phyloP scores from a whole-genome alignment of 2,888 invertebrate species.

The Notocelia uddmanniana region DNA sequence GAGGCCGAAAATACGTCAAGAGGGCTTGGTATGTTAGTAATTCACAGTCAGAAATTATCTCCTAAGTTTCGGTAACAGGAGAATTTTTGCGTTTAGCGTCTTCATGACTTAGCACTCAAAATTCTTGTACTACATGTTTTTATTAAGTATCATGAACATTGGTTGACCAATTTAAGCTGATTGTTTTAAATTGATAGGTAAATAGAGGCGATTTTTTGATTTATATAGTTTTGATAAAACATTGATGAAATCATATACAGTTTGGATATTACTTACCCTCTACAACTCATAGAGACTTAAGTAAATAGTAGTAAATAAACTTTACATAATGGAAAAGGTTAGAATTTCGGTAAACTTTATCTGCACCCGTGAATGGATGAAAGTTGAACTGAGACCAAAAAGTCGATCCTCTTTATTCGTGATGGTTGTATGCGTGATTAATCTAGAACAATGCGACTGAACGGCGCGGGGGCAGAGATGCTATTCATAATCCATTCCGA shows the following conservation, averaged over 20 bases:
- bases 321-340: neutral
- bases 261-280: too few species aligned
- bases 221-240: too few species aligned
- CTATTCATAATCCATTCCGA: neutral
- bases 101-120: too few species aligned
- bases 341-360: neutral
- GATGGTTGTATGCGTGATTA: constrained; percentile 62
- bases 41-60: neutral
- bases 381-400: constrained; percentile 4
- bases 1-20: neutral
- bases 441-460: constrained; percentile 71
- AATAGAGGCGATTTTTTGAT: too few species aligned
- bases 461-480: constrained; percentile 70
- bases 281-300: too few species aligned
- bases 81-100: neutral
- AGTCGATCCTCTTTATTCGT: constrained; percentile 11
- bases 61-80: neutral
- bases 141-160: too few species aligned
- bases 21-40: neutral
- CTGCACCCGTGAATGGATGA: neutral
- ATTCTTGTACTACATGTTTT: too few species aligned
- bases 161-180: too few species aligned
- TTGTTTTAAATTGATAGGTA: too few species aligned
- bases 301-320: too few species aligned
- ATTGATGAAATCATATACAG: too few species aligned